phyloP scores from a whole-genome alignment of 2,888 invertebrate genomes.

The Colostygia pectinataria region DNA sequence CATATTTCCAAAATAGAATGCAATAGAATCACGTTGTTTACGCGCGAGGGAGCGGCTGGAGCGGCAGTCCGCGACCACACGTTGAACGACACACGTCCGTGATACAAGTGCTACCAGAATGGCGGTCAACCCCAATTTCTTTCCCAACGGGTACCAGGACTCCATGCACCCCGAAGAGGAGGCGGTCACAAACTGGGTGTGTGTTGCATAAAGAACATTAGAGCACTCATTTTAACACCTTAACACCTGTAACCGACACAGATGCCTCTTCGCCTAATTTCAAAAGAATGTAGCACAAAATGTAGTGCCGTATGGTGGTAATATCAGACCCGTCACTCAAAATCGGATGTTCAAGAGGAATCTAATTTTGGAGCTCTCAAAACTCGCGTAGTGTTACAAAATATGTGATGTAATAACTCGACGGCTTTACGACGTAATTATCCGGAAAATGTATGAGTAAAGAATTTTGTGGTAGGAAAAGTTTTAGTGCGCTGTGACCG shows the following conservation, averaged over 20 bases:
- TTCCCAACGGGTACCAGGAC: conserved; percentile 81
- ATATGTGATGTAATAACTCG: conserved; percentile 72
- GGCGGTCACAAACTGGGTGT: conserved; percentile 84
- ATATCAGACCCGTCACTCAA: conserved; percentile 29
- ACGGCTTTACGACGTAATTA: conserved; percentile 51
- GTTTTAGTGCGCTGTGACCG: conserved; percentile 19
- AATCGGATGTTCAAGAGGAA: conserved; percentile 44
- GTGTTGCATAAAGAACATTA: too few species aligned
- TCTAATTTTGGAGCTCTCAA: conserved; percentile 70
- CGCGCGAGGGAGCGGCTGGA: conserved; percentile 71
- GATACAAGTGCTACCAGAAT: conserved; percentile 59
- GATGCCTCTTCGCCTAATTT: conserved; percentile 7
- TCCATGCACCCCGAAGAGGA: conserved; percentile 83
- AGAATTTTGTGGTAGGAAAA: conserved; percentile 34
- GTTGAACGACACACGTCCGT: conserved; percentile 70
- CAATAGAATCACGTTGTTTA: conserved; percentile 79
- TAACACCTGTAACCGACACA: conserved; percentile 23
- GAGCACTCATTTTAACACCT: conserved; percentile 36
- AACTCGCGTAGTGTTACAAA: conserved; percentile 67
- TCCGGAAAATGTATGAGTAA: conserved; percentile 49
- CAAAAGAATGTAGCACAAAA: conserved; percentile 17
- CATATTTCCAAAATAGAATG: conserved; percentile 82
- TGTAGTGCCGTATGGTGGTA: conserved; percentile 33
- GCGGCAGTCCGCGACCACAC: conserved; percentile 70
- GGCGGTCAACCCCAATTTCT: conserved; percentile 77